Evolutionary conservation across 2,113 vertebrate species (phyloP).

Genomic region (Phoenicopterus ruber): DNA sequence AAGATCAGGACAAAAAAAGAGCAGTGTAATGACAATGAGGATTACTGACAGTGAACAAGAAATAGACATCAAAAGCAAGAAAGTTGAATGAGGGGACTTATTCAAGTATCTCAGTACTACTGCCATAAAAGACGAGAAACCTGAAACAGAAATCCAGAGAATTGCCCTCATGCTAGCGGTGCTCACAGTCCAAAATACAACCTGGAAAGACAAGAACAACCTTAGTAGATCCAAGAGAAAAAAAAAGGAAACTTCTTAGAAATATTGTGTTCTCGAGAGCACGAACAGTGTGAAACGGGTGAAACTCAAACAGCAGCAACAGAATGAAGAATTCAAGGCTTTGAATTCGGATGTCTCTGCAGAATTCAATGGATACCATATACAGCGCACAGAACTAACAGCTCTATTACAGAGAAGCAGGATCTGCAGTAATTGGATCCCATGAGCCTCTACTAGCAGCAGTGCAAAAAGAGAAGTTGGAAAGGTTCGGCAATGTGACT

Average conservation of each 20-base stretch:
- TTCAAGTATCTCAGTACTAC: conserved; percentile 37
- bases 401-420: conserved; percentile 30
- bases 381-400: conserved; percentile 37
- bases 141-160: conserved; percentile 45
- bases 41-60: conserved; percentile 38
- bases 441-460: conserved; percentile 42
- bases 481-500: not conserved
- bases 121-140: conserved; percentile 27
- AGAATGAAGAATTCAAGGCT: conserved; percentile 55
- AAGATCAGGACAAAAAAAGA: conserved; percentile 34
- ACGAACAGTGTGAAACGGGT: conserved; percentile 29
- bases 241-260: not conserved
- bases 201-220: conserved; percentile 41
- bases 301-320: conserved; percentile 41
- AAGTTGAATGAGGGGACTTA: conserved; percentile 23
- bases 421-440: conserved; percentile 58
- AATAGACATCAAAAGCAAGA: conserved; percentile 53
- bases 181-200: conserved; percentile 5
- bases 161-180: conserved; percentile 36
- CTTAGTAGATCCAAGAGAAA: conserved; percentile 13
- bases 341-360: conserved; percentile 53
- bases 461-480: not conserved
- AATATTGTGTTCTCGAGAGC: conserved; percentile 35
- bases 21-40: conserved; percentile 11
- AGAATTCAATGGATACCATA: conserved; percentile 49